Percentiles rank a stretch among this genome's conserved stretches.
Evolutionary conservation across 2,113 vertebrate genomes (phyloP).

Genomic region (Rhea americana): DNA sequence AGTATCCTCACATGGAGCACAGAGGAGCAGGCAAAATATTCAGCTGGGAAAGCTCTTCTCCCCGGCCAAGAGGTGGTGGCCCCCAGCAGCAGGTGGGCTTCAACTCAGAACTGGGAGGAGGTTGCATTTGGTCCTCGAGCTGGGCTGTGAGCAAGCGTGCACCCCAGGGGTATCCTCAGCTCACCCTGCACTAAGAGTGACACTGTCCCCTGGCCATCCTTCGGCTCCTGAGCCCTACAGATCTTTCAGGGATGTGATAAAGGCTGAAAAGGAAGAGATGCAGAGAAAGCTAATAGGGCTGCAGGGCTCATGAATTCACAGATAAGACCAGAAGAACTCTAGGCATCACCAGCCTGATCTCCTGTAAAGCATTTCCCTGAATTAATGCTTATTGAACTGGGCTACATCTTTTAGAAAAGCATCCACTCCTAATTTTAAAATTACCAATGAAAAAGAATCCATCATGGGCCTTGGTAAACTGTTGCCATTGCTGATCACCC

Average conservation of each 20-base stretch:
- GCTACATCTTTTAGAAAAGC: neutral
- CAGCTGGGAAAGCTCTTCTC: neutral
- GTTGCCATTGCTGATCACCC: neutral
- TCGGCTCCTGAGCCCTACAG: neutral
- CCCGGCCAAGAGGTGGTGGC: neutral
- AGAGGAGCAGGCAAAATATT: neutral
- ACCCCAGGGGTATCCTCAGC: neutral
- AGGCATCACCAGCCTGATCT: neutral
- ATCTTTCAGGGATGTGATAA: no score
- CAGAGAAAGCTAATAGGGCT: neutral
- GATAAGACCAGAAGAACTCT: neutral
- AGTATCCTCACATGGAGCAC: neutral
- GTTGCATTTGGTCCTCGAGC: no score
- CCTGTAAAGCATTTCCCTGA: neutral
- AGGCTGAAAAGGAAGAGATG: neutral
- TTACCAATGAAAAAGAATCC: neutral
- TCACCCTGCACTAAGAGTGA: neutral
- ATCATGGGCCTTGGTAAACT: neutral
- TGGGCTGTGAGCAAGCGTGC: neutral
- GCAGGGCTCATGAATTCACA: rapidly evolving
- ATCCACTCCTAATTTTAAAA: neutral
- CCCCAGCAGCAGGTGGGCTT: neutral
- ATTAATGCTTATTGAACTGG: neutral
- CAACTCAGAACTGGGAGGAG: neutral
- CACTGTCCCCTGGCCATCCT: neutral